Evolutionary conservation across 2,888 invertebrate genomes (phyloP).

Genomic region (Schizaphis graminum): DNA sequence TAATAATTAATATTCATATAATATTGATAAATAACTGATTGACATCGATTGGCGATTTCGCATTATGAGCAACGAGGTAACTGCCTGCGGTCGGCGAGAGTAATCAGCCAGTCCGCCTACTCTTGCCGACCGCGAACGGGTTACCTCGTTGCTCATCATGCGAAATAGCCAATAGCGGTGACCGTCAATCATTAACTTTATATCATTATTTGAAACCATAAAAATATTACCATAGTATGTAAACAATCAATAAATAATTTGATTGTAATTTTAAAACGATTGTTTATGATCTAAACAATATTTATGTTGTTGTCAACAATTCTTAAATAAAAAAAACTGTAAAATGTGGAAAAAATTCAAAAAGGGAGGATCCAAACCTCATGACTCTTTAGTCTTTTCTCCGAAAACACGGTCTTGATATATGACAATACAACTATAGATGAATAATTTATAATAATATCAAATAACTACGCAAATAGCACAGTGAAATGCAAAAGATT

Average conservation of each 20-base stretch:
- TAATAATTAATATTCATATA: not conserved
- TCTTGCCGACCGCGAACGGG: too few species aligned
- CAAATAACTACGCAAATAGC: not conserved
- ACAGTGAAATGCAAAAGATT: not conserved
- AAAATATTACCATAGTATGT: not conserved
- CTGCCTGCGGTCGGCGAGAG: too few species aligned
- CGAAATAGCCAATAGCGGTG: too few species aligned
- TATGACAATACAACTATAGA: too few species aligned
- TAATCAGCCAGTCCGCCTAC: too few species aligned
- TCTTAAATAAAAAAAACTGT: not conserved
- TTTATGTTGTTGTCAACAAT: not conserved
- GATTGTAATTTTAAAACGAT: not conserved
- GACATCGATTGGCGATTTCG: too few species aligned
- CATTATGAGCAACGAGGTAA: too few species aligned
- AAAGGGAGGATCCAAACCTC: fast-evolving
- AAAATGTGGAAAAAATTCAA: not conserved
- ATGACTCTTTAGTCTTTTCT: not conserved
- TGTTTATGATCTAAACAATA: not conserved
- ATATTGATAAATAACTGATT: not conserved
- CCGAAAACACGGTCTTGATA: not conserved
- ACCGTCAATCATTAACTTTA: not conserved
- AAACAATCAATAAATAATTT: not conserved
- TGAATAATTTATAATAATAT: not conserved
- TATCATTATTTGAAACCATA: not conserved
- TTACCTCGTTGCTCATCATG: too few species aligned